A percentile compares a stretch with the other conserved stretches of the same genome.
phyloP scores from a whole-genome alignment of 2,113 vertebrate genomes.

The Diadophis punctatus region DNA sequence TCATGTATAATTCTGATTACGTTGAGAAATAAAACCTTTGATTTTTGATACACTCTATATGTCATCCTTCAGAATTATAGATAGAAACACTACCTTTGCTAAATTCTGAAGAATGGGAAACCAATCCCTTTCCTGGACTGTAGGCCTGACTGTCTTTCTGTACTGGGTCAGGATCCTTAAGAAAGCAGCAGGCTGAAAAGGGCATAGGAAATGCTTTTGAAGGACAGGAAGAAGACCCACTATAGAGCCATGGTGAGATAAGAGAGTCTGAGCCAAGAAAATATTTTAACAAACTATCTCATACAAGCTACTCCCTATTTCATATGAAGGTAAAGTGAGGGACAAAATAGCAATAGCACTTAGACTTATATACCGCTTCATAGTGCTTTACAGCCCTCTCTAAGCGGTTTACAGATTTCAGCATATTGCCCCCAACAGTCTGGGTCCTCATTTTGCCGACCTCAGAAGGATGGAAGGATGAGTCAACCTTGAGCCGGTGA shows the following conservation, averaged over 20 bases:
- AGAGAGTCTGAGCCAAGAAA: background rate
- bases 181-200: background rate
- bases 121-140: background rate
- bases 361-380: too few species aligned
- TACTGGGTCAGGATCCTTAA: too few species aligned
- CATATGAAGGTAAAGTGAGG: background rate
- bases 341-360: too few species aligned
- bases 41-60: slow-evolving; percentile 38
- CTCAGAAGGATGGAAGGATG: too few species aligned
- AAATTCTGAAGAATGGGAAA: background rate
- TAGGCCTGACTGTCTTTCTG: too few species aligned
- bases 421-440: too few species aligned
- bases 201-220: background rate
- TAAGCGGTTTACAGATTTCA: too few species aligned
- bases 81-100: background rate
- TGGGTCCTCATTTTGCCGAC: too few species aligned
- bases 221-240: background rate
- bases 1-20: slow-evolving; percentile 50
- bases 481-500: too few species aligned
- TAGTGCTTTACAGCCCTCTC: too few species aligned
- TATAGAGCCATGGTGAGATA: background rate
- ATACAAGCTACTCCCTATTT: background rate
- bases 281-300: background rate
- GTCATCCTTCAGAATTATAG: slow-evolving; percentile 24
- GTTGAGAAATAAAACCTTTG: slow-evolving; percentile 48